Evolutionary conservation across 2,888 invertebrate species (phyloP), one percentile per base, ranked within the genome.

Genomic region (Apodemia hepburni): DNA sequence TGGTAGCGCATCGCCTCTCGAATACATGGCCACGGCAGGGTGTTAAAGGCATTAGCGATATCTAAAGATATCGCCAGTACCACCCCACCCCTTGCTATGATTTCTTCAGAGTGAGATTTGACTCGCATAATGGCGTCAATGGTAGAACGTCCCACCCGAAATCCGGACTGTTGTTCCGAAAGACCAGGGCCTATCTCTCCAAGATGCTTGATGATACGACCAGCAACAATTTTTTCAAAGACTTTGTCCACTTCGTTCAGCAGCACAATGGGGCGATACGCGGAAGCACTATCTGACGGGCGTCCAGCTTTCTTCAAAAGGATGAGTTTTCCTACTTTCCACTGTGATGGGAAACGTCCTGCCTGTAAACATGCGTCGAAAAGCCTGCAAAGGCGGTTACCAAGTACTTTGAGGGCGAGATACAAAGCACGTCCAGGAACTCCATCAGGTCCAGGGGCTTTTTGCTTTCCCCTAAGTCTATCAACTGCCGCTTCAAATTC

Each of bases 41-140:
- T 61, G 35, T 73, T 72, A 17, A 73, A 75, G 0, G 70, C 70
- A 35, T 73, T 73, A 49, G n/a, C n/a, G n/a, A n/a, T n/a, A n/a
- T n/a, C n/a, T n/a, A n/a, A n/a, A n/a, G n/a, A n/a, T n/a, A n/a
- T n/a, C 4, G 27, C 27, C 2, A 27, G 27, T 27, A 27, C 27
- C 27, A 27, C 27, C 27, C 27, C 27, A 27, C 27, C 27, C 4
- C 27, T 27, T 27, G 27, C 2, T 3, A 27, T 4, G 4, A 27
- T 27, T 27, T 27, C 27, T 27, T 27, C 27, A 2, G 27, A 27
- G 68, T 65, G 6, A 71, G 1, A 69, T 57, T 27, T 27, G 27
- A 27, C 27, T 2, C 27, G 27, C 27, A 3, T 27, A 27, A 27
- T 27, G 27, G 27, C 27, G 27, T 27, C 27, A 27, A 27, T 27